These are phyloP conservation scores for Cephus nigrinus DNA, from an alignment of 2,888 invertebrate genomes.

Conservation along the genomic window DNA sequence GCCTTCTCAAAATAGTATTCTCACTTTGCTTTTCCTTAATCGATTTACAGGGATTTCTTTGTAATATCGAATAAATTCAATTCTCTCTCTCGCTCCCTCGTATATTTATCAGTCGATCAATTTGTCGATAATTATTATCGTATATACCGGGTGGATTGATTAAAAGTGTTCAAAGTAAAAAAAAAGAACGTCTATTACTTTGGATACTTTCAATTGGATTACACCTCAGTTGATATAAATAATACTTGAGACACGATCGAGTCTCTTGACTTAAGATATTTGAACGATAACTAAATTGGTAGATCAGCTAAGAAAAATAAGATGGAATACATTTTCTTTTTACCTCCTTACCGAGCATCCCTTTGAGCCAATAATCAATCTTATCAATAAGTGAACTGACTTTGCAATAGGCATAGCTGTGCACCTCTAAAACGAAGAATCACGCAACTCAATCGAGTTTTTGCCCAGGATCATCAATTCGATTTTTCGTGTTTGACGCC, in stretches of 20 bases:
- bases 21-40: background rate
- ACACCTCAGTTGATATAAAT: background rate
- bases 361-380: background rate
- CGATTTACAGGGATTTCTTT: background rate
- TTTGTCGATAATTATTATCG: background rate
- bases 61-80: background rate
- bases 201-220: background rate
- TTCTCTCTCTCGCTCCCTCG: background rate
- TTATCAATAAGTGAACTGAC: background rate
- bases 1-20: background rate
- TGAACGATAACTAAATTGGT: background rate
- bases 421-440: background rate
- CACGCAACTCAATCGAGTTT: background rate
- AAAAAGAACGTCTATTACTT: background rate
- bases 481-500: background rate
- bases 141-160: background rate
- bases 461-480: background rate
- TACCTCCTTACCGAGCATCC: background rate
- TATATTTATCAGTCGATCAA: background rate
- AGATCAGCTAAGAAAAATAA: background rate
- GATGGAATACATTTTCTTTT: background rate
- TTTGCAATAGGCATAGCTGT: background rate
- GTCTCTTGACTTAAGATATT: background rate
- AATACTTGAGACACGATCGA: background rate
- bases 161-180: background rate